A percentile compares a stretch with the other conserved stretches of the same genome.
Evolutionary conservation across 2,797 vertebrate species (phyloP).

Genomic region (Naso thynnoides): DNA sequence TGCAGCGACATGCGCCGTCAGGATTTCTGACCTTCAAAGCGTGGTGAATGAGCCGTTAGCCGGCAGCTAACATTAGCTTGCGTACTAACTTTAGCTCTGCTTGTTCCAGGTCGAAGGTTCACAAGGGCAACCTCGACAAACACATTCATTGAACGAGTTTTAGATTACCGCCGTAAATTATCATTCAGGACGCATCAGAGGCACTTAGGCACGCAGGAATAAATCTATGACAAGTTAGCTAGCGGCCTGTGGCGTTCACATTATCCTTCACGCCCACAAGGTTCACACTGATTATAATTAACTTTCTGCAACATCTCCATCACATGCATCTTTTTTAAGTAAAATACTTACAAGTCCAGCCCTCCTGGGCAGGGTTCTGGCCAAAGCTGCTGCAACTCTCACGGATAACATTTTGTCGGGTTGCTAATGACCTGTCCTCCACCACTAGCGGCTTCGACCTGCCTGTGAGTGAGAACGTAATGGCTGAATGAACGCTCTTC

Average conservation of each 20-base stretch:
- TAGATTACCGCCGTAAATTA: fast-evolving
- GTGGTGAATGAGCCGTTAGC: conserved; percentile 74
- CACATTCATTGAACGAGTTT: fast-evolving
- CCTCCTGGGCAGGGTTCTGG: conserved; percentile 88
- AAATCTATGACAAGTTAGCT: conserved; percentile 24
- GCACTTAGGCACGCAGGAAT: background rate
- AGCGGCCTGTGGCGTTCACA: conserved; percentile 75
- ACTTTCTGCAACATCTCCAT: background rate
- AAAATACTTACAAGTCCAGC: conserved; percentile 89
- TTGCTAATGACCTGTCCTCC: conserved; percentile 79
- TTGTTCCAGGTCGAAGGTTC: conserved; percentile 8
- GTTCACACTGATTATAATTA: conserved; percentile 23
- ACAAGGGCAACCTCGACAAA: conserved; percentile 57
- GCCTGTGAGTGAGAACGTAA: conserved; percentile 71
- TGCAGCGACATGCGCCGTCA: conserved; percentile 66
- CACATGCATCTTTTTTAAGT: background rate
- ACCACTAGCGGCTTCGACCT: conserved; percentile 68
- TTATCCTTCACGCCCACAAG: conserved; percentile 71
- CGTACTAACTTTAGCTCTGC: conserved; percentile 43
- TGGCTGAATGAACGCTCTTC: conserved; percentile 79
- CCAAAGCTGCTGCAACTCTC: conserved; percentile 91
- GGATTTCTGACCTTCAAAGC: conserved; percentile 83
- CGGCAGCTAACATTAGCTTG: conserved; percentile 53
- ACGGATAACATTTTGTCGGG: conserved; percentile 89
- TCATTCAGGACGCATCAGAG: fast-evolving